Conservation (phyloP, 2,888 invertebrate genomes). For the Hirtodrosophila trivittata region DNA sequence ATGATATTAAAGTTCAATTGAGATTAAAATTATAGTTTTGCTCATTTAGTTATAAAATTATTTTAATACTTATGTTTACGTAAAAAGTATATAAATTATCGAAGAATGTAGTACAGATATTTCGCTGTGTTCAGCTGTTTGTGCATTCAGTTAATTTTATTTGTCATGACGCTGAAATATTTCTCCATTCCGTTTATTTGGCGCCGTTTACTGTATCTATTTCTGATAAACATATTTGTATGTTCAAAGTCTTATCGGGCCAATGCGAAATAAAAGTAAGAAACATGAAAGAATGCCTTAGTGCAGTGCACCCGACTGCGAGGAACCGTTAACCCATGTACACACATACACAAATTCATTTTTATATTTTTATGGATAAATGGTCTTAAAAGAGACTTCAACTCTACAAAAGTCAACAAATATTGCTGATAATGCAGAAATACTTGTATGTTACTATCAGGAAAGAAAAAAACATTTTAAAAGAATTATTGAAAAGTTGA, state of each 20-base stretch:
- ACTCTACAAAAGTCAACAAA: slow-evolving; percentile 24
- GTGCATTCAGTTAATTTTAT: neutral
- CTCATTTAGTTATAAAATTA: no score
- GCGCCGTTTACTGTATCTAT: slow-evolving; percentile 50
- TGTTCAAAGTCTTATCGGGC: slow-evolving; percentile 51
- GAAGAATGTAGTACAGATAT: neutral
- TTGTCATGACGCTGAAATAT: slow-evolving; percentile 8
- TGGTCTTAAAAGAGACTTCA: no score
- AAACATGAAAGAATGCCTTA: no score
- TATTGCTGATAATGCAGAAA: slow-evolving; percentile 59
- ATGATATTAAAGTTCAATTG: no score
- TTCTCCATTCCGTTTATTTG: slow-evolving; percentile 7
- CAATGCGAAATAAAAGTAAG: slow-evolving; percentile 3
- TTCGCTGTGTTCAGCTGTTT: slow-evolving; percentile 3
- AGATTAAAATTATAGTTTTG: no score
- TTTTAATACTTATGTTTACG: neutral
- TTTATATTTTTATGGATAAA: no score
- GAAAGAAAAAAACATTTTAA: slow-evolving; percentile 23
- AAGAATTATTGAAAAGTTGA: slow-evolving; percentile 39
- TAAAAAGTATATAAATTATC: neutral
- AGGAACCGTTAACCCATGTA: no score
- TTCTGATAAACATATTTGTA: no score
- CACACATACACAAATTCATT: no score
- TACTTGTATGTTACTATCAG: neutral
- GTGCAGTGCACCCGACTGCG: no score